phyloP scores from a whole-genome alignment of 2,797 vertebrate species.

The Ciconia nigra region DNA sequence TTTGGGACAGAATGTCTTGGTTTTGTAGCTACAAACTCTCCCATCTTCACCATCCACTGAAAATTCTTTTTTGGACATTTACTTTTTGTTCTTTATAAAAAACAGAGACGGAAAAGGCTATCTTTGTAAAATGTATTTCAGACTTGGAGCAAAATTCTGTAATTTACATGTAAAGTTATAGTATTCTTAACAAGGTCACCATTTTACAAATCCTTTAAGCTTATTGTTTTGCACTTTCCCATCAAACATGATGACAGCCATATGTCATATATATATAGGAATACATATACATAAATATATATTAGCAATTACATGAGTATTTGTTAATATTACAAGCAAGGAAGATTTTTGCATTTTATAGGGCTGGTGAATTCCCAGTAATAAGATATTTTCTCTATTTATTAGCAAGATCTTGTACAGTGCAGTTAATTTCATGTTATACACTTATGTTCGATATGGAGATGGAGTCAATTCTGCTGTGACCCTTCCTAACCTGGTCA shows the following conservation, averaged over 20 bases:
- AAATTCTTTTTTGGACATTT: neutral
- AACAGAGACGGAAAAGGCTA: neutral
- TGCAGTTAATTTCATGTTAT: neutral
- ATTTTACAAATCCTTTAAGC: neutral
- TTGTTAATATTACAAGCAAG: neutral
- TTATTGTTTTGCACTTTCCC: neutral
- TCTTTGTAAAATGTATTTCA: neutral
- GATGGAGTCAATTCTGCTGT: neutral
- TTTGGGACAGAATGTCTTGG: neutral
- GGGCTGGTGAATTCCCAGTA: neutral
- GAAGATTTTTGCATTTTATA: neutral
- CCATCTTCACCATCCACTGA: neutral
- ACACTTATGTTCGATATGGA: neutral
- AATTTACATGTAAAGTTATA: neutral
- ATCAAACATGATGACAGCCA: neutral
- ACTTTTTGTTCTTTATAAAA: neutral
- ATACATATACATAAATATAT: neutral
- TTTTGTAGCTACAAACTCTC: neutral
- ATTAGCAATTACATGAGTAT: neutral
- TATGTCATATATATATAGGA: neutral
- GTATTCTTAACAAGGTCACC: neutral
- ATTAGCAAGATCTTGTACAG: neutral
- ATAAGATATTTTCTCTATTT: neutral
- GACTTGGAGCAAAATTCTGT: neutral
- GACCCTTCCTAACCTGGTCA: constrained; percentile 2